Evolutionary conservation across 2,888 invertebrate species (phyloP).

Genomic region (Diplazon laetatorius): DNA sequence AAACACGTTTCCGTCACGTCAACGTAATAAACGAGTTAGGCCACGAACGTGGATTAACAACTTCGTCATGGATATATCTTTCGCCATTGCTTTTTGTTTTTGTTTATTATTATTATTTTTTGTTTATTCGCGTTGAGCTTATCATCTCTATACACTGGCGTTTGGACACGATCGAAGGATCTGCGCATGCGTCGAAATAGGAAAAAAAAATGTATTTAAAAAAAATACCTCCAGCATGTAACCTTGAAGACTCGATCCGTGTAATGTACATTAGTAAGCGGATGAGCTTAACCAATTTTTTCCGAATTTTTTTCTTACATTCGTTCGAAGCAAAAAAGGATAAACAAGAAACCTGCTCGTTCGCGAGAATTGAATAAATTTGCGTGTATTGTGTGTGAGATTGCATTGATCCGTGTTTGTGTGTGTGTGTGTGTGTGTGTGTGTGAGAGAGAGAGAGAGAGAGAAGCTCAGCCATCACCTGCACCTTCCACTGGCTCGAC

Average conservation of each 20-base stretch:
- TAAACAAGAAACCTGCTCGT: constrained; percentile 26
- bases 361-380: constrained; percentile 47
- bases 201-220: constrained; percentile 15
- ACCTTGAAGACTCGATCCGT: constrained; percentile 19
- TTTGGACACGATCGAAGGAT: background rate
- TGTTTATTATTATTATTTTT: constrained; percentile 19
- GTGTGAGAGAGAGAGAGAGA: too few species aligned
- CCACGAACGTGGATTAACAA: constrained; percentile 11
- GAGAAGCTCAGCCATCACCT: constrained; percentile 30
- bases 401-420: constrained; percentile 29
- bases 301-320: constrained; percentile 26
- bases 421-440: too few species aligned
- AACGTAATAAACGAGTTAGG: constrained; percentile 29
- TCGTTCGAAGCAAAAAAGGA: constrained; percentile 1
- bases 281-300: constrained; percentile 24
- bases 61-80: constrained; percentile 18
- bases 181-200: constrained; percentile 7
- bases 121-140: too few species aligned
- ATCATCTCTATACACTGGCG: constrained; percentile 17
- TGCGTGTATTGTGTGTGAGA: constrained; percentile 34
- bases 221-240: background rate
- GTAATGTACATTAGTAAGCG: constrained; percentile 5
- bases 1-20: constrained; percentile 50
- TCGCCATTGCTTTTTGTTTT: background rate
- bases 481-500: constrained; percentile 52